Conservation (phyloP, 2,888 invertebrate genomes). For the Apodemia mormo region DNA sequence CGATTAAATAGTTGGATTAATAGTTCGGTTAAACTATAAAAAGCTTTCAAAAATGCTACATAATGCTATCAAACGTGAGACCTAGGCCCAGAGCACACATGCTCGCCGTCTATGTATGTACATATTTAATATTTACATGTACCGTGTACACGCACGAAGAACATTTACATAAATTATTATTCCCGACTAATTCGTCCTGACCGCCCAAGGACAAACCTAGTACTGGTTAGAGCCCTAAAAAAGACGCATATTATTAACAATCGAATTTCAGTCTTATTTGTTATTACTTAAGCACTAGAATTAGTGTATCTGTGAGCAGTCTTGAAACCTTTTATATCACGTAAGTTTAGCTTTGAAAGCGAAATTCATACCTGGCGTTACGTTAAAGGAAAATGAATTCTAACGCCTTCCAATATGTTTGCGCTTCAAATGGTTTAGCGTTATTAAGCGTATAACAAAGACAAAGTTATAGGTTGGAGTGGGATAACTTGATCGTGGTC, state of each 20-base stretch:
- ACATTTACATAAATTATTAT: constrained; percentile 80
- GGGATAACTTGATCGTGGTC: constrained; percentile 63
- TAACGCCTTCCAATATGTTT: constrained; percentile 42
- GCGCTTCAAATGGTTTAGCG: constrained; percentile 39
- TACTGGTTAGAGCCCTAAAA: constrained; percentile 60
- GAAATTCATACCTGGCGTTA: constrained; percentile 73
- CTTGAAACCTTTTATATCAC: constrained; percentile 49
- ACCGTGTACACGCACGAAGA: constrained; percentile 41
- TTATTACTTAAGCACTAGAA: constrained; percentile 26
- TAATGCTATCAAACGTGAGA: constrained; percentile 8
- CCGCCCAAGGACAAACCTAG: constrained; percentile 71
- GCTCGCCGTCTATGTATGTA: constrained; percentile 28
- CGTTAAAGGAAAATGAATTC: constrained; percentile 33
- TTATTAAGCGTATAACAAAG: constrained; percentile 37
- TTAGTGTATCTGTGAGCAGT: constrained; percentile 18
- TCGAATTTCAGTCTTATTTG: constrained; percentile 39
- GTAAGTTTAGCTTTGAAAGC: constrained; percentile 67
- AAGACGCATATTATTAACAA: constrained; percentile 46
- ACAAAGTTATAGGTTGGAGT: constrained; percentile 47
- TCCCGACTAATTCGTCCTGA: constrained; percentile 78
- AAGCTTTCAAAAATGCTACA: background rate
- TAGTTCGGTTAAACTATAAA: constrained; percentile 1
- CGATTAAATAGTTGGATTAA: constrained; percentile 3
- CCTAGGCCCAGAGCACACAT: constrained; percentile 35
- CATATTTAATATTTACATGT: constrained; percentile 31